These are phyloP conservation scores for Oryzias melastigma DNA, from an alignment of 2,113 vertebrate genomes.

Conservation along the genomic window DNA sequence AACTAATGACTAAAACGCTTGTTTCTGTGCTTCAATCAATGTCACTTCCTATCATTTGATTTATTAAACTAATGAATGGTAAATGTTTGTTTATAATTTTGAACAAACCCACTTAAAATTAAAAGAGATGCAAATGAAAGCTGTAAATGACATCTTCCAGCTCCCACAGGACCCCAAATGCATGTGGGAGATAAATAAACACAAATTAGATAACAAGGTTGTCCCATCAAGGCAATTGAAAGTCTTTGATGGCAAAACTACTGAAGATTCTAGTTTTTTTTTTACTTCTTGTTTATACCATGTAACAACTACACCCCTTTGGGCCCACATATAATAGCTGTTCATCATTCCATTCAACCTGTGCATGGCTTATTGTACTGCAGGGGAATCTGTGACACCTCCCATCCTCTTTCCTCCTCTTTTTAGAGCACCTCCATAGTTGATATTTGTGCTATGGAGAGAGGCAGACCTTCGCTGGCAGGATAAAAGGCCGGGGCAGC, in stretches of 20 bases:
- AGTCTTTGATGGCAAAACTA: slow-evolving; percentile 56
- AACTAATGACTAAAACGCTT: too few relatives aligned
- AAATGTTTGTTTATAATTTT: slow-evolving; percentile 1
- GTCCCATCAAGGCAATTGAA: slow-evolving; percentile 50
- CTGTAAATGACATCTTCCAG: slow-evolving; percentile 45
- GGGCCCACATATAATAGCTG: slow-evolving; percentile 76
- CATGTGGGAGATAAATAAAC: slow-evolving; percentile 54
- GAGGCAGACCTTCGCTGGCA: slow-evolving; percentile 64
- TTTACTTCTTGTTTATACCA: slow-evolving; percentile 66
- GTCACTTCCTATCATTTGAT: background rate
- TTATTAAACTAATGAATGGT: background rate
- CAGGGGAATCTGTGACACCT: slow-evolving; percentile 64
- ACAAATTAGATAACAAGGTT: slow-evolving; percentile 68
- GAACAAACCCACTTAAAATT: slow-evolving; percentile 12
- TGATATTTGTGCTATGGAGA: slow-evolving; percentile 60
- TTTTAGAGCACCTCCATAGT: slow-evolving; percentile 58
- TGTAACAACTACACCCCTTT: slow-evolving; percentile 62
- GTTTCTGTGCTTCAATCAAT: too few relatives aligned
- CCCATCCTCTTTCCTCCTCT: slow-evolving; percentile 41
- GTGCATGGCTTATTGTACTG: slow-evolving; percentile 61
- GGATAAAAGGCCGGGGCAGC: slow-evolving; percentile 74
- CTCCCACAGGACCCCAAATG: slow-evolving; percentile 33
- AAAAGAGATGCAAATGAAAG: slow-evolving; percentile 20
- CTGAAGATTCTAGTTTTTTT: slow-evolving; percentile 63
- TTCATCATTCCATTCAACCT: slow-evolving; percentile 69